Evolutionary conservation across 2,113 vertebrate species (phyloP), one percentile per base, ranked within the genome.

Genomic region (Sakesphorus luctuosus): DNA sequence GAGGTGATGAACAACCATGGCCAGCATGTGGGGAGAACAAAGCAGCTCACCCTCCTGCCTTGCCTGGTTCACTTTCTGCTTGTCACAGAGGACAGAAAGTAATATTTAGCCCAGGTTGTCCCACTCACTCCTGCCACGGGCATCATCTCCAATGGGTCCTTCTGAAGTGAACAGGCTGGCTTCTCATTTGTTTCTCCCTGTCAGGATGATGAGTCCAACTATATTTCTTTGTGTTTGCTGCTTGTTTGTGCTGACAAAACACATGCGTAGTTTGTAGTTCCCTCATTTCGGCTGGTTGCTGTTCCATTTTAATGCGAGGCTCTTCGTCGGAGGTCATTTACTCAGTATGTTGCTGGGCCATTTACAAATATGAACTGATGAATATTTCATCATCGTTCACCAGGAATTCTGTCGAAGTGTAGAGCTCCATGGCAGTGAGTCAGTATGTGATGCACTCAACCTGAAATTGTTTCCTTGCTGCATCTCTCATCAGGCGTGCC

Each of bases 351-450:
- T 94, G 89, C 97, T 67, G 84, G 95, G 96, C 95, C 78, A 71
- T 80, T 95, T 97, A 94, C 80, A 82, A 95, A 96, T 89, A 89
- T 73, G 88, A 84, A 87, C 94, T 95, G 95, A 97, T 97, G 95
- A 97, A 97, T 97, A 96, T 98, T 98, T 98, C 97, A 98, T 97
- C 2, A 31, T 82, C 1, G 15, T 97, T 89, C 93, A 67, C 93
- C 62, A 80, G 94, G 96, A 97, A 94, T 96, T 89, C 87, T 67
- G 83, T 84, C 73, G 80, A 96, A 96, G 88, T 44, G 62, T 84
- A 44, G 80, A 72, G 80, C 93, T 96, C 91, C 77, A 18, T 93
- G 95, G 84, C 84, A 61, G 63, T 25, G 74, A 91, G 76, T 94
- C 91, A 52, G 84, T 76, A 94, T 4, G 55, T 65, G 93, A 88